Evolutionary conservation across 2,888 invertebrate genomes (phyloP), one percentile per base, ranked within the genome.

Genomic region (Lottia scabra): DNA sequence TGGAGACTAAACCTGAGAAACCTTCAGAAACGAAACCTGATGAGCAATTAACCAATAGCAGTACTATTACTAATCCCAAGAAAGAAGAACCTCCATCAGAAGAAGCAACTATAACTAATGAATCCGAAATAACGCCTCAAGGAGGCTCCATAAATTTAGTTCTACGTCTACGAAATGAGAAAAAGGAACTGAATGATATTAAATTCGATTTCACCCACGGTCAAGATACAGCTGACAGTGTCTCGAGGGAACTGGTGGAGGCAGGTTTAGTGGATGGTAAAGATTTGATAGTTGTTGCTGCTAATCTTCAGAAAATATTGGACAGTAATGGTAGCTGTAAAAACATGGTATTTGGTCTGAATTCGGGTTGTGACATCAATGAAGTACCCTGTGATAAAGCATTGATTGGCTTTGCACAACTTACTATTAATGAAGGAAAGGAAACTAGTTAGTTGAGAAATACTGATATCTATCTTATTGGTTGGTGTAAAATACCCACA

Each of bases 321-420:
- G 95, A 96, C 86, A 92, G 92, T 85, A 93, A 94, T 79, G 83
- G 87, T 56, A 81, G 86, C 46, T 72, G 81, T 65, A 87, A 84
- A 72, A 83, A 88, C 76, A 93, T 95, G 82, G 97, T 97, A 81
- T 98, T 98, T 93, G 94, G 94, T 85, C 92, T 98, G 89, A 91
- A 91, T 83, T 91, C 92, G 67, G 91, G 91, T 72, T 89, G 90
- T 78, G 90, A 90, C 44, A 85, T 93, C 69, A 94, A 94, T 84
- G 96, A 96, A 91, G 92, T 94, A 76, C 94, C 95, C 71, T 98
- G 99, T 90, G 98, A 99, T 90, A 96, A 96, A 88, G 95, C 97
- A 64, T 92, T 99, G 81, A 93, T 98, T 88, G 99, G 99, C 87
- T 99, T 94, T 92, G 99, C 99, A 89, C 98, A 99, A 92, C 94